Evolutionary conservation across 1,140 invertebrate genomes (phyloP).

Genomic region (Caenorhabditis inopinata): DNA sequence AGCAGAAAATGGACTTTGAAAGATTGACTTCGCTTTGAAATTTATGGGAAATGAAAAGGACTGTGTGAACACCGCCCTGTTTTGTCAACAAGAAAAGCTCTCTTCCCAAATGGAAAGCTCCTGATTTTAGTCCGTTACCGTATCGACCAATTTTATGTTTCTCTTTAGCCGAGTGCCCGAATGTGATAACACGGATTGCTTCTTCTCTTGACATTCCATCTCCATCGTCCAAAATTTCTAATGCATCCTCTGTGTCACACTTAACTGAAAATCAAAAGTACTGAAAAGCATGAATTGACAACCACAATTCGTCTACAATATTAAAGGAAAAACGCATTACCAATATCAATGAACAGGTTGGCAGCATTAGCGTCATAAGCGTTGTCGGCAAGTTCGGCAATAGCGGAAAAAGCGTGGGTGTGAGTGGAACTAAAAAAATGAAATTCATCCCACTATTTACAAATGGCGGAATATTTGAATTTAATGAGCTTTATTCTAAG

Average conservation of each 20-base stretch:
- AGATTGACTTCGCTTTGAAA: neutral
- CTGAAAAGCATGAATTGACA: too few relatives aligned
- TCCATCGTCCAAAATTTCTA: neutral
- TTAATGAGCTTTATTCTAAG: too few relatives aligned
- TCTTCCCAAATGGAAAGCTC: neutral
- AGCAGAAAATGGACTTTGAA: neutral
- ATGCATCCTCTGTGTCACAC: too few relatives aligned
- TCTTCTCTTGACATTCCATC: neutral
- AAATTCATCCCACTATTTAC: too few relatives aligned
- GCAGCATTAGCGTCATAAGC: neutral
- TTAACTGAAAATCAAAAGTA: too few relatives aligned
- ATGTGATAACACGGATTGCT: neutral
- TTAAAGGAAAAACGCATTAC: neutral
- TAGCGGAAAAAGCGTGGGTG: neutral
- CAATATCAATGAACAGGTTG: neutral
- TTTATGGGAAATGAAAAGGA: neutral
- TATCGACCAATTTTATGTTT: neutral
- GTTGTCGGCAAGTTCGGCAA: neutral
- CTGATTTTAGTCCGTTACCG: neutral
- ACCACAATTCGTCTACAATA: too few relatives aligned
- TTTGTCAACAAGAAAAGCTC: neutral
- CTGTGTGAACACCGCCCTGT: neutral
- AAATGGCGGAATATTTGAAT: too few relatives aligned
- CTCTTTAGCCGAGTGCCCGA: neutral
- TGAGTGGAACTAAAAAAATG: neutral